Conservation (phyloP, 2,113 vertebrate species). For the Mungos mungo region DNA sequence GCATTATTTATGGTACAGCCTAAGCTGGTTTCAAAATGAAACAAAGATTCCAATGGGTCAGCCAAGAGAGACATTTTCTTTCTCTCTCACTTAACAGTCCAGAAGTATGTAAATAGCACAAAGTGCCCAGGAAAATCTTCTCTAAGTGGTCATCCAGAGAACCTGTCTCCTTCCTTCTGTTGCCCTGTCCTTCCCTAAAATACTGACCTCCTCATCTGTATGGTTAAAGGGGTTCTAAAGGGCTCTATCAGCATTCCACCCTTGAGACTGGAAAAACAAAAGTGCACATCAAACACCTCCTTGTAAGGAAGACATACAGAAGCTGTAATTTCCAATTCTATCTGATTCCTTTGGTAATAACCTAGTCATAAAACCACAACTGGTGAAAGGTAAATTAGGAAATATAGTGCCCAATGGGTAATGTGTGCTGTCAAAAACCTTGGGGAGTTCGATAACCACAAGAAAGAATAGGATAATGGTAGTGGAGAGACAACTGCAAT, state of each 20-base stretch:
- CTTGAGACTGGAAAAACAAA: neutral
- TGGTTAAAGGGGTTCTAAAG: neutral
- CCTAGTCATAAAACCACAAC: neutral
- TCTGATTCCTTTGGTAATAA: neutral
- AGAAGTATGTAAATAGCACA: neutral
- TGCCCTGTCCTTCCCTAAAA: no score
- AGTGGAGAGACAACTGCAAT: neutral
- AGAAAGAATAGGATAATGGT: neutral
- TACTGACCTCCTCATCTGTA: neutral
- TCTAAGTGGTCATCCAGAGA: neutral
- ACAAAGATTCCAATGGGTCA: neutral
- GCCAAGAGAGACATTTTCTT: neutral
- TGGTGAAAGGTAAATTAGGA: neutral
- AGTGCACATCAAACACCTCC: neutral
- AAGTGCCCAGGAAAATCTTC: neutral
- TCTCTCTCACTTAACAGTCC: neutral
- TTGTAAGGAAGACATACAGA: neutral
- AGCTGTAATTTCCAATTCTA: neutral
- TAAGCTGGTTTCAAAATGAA: neutral
- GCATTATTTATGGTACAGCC: neutral
- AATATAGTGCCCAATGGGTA: neutral
- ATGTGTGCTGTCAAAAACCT: neutral
- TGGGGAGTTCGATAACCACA: neutral
- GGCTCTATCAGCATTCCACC: neutral
- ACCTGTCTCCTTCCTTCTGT: neutral